Evolutionary conservation across 2,888 invertebrate genomes (phyloP).

Genomic region (Netelia virgata): DNA sequence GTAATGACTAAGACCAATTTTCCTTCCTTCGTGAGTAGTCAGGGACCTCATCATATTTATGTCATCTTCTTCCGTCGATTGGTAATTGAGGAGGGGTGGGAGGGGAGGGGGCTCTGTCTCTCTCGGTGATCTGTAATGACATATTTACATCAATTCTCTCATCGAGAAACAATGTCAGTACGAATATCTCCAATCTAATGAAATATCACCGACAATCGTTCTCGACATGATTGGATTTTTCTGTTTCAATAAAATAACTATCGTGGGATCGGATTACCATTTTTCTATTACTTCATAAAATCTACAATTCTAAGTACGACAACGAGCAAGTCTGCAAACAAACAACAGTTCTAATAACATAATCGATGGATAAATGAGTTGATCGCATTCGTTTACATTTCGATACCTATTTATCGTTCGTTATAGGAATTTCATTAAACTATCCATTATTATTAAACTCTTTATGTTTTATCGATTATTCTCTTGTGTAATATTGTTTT

Average conservation of each 20-base stretch:
- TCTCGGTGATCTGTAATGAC: conserved; percentile 4
- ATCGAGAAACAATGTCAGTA: conserved; percentile 38
- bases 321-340: too few species aligned
- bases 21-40: not conserved
- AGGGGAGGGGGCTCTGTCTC: not conserved
- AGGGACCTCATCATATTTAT: conserved; percentile 3
- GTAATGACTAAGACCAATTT: conserved; percentile 19
- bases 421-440: too few species aligned
- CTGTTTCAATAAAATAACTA: not conserved
- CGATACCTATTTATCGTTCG: too few species aligned
- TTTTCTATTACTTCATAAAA: not conserved
- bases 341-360: too few species aligned
- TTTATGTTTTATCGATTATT: too few species aligned
- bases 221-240: not conserved
- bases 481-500: not conserved
- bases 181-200: conserved; percentile 1
- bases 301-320: not conserved
- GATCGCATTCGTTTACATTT: too few species aligned
- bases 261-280: not conserved
- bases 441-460: too few species aligned
- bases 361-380: too few species aligned
- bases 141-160: conserved; percentile 6
- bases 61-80: conserved; percentile 15
- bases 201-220: conserved; percentile 11
- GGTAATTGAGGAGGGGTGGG: too few species aligned